phyloP scores from a whole-genome alignment of 2,888 invertebrate species.

The Schizaphis graminum region DNA sequence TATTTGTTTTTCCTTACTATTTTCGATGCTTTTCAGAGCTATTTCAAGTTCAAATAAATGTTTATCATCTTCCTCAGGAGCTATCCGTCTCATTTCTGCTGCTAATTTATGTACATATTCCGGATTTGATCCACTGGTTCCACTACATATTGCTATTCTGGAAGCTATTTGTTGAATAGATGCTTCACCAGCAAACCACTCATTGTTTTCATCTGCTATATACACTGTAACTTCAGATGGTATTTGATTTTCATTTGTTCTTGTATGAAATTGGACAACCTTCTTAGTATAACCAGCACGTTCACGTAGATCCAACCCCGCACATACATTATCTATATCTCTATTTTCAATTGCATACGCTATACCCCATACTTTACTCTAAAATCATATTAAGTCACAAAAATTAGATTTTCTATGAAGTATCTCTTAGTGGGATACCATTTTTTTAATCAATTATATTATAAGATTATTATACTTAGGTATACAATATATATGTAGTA shows the following conservation, averaged over 20 bases:
- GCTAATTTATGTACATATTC: conserved; percentile 93
- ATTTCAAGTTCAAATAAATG: conserved; percentile 83
- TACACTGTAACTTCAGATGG: conserved; percentile 78
- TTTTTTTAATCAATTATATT: neutral
- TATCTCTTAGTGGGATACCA: neutral
- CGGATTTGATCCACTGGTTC: conserved; percentile 90
- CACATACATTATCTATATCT: conserved; percentile 79
- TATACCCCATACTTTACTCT: conserved; percentile 88
- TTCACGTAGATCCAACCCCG: conserved; percentile 90
- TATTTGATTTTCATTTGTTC: conserved; percentile 68
- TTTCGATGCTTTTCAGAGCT: conserved; percentile 73
- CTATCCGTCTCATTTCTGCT: conserved; percentile 81
- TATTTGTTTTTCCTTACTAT: neutral
- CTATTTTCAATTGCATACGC: conserved; percentile 86
- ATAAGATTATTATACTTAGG: neutral
- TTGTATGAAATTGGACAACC: conserved; percentile 81
- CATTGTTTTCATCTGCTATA: conserved; percentile 85
- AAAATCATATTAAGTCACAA: conserved; percentile 65
- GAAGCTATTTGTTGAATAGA: conserved; percentile 82
- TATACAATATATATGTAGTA: neutral
- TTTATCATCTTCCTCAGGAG: conserved; percentile 80
- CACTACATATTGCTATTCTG: conserved; percentile 81
- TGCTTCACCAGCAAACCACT: conserved; percentile 84
- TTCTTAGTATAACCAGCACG: conserved; percentile 90
- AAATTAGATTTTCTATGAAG: neutral